Evolutionary conservation across 2,113 vertebrate genomes (phyloP), one percentile per base, ranked within the genome.

Genomic region (Falco punctatus): DNA sequence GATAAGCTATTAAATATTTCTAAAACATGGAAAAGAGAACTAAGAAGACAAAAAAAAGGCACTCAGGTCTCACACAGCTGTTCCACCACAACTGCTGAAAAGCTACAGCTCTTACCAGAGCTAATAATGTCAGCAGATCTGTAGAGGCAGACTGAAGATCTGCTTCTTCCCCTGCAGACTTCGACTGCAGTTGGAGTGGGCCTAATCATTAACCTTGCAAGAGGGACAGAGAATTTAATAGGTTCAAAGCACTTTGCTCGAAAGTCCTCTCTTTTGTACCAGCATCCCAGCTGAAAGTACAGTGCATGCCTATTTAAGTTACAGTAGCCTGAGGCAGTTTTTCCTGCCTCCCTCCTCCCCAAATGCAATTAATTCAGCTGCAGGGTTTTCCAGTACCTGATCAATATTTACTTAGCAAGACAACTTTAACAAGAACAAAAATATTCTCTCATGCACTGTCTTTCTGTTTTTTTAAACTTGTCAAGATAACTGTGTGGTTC

Each of bases 371-470:
- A 92, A 91, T 82, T 91, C 75, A 79, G 58, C 77, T 16, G 3
- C 21, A 24, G 80, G 66, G 52, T 57, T 81, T 81, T 80, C 33
- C 62, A 75, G 54, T 35, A 65, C 65, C 49, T 87, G 80, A 97
- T 96, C 96, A 95, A 96, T 94, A 94, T 96, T 95, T 95, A 86
- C 83, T 94, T 86, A 92, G 80, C 48, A 81, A 86, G 90, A 89
- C 48, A 94, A 92, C 90, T 95, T 86, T 84, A 92, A 81, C 52
- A 94, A 72, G 95, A 91, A 91, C 35, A 87, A 92, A 96, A 96
- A 92, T 90, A 91, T 81, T 92, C 17, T 48, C 48, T 71, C 23
- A 49, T 61, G 16, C n/a, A 28, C 28, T 66, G 44, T 15, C 21
- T 67, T 82, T 11, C 10, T 83, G 42, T 11, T 78, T 81, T 78